These are phyloP conservation scores for Apus apus DNA, from an alignment of 2,113 vertebrate genomes.

Conservation along the genomic window DNA sequence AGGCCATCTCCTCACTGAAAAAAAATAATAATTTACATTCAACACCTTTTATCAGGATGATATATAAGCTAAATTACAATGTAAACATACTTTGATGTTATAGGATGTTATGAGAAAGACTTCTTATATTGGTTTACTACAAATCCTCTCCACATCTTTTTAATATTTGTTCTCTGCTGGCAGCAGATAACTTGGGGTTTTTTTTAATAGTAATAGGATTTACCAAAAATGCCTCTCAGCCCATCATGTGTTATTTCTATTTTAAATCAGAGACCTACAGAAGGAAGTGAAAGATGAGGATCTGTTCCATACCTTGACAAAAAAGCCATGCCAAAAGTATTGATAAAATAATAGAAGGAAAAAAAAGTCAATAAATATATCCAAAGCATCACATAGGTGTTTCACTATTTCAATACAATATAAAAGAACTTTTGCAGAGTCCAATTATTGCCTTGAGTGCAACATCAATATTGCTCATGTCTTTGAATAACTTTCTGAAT, in stretches of 20 bases:
- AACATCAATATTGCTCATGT: background rate
- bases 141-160: background rate
- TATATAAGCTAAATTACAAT: background rate
- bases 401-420: background rate
- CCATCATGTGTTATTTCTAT: background rate
- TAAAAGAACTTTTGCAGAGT: conserved; percentile 25
- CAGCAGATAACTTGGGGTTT: background rate
- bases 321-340: background rate
- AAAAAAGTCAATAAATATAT: conserved; percentile 14
- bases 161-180: background rate
- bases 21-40: background rate
- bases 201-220: background rate
- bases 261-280: background rate
- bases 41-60: background rate
- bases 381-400: background rate
- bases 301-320: background rate
- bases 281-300: conserved; percentile 1
- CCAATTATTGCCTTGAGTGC: conserved; percentile 27
- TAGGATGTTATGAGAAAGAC: background rate
- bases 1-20: background rate
- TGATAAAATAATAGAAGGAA: conserved; percentile 10
- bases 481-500: background rate
- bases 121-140: background rate
- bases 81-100: background rate
- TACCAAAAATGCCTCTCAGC: background rate